Evolutionary conservation across 64 coral and sea anemone species (phyloP).

Genomic region (Dendrophyllia cribrosa): DNA sequence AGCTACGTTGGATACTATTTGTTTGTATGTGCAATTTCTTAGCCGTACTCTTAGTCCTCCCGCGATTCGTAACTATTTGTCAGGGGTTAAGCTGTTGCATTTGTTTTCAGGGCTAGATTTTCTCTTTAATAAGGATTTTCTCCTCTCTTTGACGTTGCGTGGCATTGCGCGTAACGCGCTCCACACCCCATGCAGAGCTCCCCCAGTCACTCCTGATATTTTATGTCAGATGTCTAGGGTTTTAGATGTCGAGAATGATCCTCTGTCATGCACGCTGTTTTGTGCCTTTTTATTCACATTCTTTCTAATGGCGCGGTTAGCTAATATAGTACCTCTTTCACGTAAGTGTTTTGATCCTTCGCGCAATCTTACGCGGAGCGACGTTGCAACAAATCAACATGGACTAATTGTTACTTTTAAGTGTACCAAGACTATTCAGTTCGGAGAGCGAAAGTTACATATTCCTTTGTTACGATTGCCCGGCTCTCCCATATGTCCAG

Average conservation of each 20-base stretch:
- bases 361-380: neutral
- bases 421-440: slow-evolving; percentile 19
- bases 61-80: slow-evolving; percentile 49
- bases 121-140: slow-evolving; percentile 22
- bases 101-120: slow-evolving; percentile 38
- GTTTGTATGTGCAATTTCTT: slow-evolving; percentile 51
- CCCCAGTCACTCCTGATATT: neutral
- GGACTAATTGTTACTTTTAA: slow-evolving; percentile 8
- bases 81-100: slow-evolving; percentile 58
- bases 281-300: slow-evolving; percentile 3
- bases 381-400: neutral
- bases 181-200: neutral
- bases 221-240: neutral
- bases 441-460: slow-evolving; percentile 22
- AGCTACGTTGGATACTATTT: slow-evolving; percentile 53
- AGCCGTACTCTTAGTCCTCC: slow-evolving; percentile 29
- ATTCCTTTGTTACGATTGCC: slow-evolving; percentile 31
- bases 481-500: slow-evolving; percentile 39
- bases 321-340: slow-evolving; percentile 15
- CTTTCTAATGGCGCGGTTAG: slow-evolving; percentile 26
- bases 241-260: slow-evolving; percentile 12
- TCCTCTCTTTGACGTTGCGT: slow-evolving; percentile 9
- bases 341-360: neutral
- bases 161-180: neutral
- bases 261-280: slow-evolving; percentile 9